Base-by-base conservation (phyloP, 2,888 invertebrate genomes). In the Drosophila neotestacea region DNA sequence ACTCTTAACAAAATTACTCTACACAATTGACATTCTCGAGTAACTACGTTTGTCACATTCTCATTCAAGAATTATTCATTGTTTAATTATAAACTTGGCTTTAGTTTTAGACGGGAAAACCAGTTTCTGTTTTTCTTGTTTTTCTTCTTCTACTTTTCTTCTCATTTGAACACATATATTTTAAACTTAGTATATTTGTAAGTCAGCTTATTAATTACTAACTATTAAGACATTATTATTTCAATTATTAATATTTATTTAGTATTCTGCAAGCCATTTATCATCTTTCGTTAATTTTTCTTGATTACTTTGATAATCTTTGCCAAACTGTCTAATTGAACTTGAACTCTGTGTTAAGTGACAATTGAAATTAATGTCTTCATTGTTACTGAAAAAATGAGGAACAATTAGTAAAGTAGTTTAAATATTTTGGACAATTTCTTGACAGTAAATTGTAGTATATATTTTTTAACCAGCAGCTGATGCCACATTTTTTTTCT, bases 291-390 rank as follows among this genome's bases (percentile, higher is more conserved):
- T 22, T 28, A 22, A 44, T 4, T 6, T 7, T 4, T 13, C 41
- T 10, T 44, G 27, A 42, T 32, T 51, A 16, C n/a, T 60, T 51
- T 60, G 16, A 10, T 51, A 60, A 60, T 61, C 30, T 63, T 46
- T 27, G 6, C 9, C 30, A 11, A 42, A 55, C 48, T 54, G 67
- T 42, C 73, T 61, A 77, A 83, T 82, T 83, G 83, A 77, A 70
- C 88, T 83, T 83, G 88, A 83, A 79, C 88, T 36, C 61, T 32
- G 54, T 71, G 84, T 84, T 70, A 86, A 86, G 58, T 80, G 84
- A 73, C 73, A 86, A 86, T 84, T 84, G 70, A 70, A 41, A 42
- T 42, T 56, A 68, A 77, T 88, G 74, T 80, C 84, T 88, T 78
- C 60, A 88, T 84, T 74, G 42, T 22, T n/a, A 28, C 4, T 27